Evolutionary conservation across 2,113 vertebrate genomes (phyloP), one percentile per base, ranked within the genome.

Genomic region (Oreochromis aureus): DNA sequence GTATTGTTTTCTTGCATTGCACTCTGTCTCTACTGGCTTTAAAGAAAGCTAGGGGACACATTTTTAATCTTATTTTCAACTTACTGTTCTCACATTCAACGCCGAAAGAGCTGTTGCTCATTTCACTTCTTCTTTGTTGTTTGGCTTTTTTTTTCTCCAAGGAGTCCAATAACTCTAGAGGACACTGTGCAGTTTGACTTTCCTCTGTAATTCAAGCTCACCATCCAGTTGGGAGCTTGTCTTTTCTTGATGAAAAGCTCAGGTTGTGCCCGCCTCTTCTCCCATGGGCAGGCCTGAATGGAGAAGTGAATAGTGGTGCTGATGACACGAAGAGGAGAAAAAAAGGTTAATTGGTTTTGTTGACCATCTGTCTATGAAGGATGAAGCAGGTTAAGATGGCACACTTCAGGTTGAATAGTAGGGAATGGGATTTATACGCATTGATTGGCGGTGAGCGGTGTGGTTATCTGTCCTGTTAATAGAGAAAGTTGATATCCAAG

Each of bases 311-410:
- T 88, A 92, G 86, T 0, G 30, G 53, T 56, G 88, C 91, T 92
- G 94, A 56, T 86, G 91, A 95, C 93, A 95, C 55, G 59, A 94
- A 93, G 91, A 90, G 95, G 91, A 91, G 94, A 93, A 89, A 92
- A 76, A 96, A 96, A 97, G 97, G 97, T 97, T 97, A 98, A 97
- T 96, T 97, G 96, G 94, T 96, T 98, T 96, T 84, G 90, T 95
- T 95, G 96, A 96, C 97, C 96, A 97, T 97, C 97, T 98, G 97
- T 96, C 97, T 96, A 85, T 87, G 85, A 85, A 86, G 81, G 92
- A 94, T 78, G 91, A 86, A 89, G 87, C 82, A 86, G 94, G 90
- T 48, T 30, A 81, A 76, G 66, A 87, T 54, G 51, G 82, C 88
- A 55, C 92, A 92, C 92, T 89, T 92, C 92, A 94, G 91, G 89